These are phyloP conservation scores for Podarcis cretensis DNA, from an alignment of 2,113 vertebrate genomes.

Conservation along the genomic window DNA sequence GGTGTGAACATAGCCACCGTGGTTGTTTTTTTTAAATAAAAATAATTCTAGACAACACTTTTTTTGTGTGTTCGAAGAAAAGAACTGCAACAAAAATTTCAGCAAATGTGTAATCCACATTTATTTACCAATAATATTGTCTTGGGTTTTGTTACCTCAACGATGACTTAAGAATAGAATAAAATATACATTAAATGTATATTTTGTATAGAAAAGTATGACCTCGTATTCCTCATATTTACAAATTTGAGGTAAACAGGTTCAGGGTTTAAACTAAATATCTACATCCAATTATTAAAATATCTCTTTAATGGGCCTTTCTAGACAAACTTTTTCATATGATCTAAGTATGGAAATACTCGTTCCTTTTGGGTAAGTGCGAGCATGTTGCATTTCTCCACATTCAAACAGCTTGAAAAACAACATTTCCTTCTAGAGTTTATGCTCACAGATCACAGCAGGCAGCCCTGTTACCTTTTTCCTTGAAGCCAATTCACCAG, in stretches of 20 bases:
- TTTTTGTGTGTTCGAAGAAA: constrained; percentile 41
- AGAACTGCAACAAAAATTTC: constrained; percentile 61
- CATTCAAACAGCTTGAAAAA: not conserved
- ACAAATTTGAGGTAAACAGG: constrained; percentile 56
- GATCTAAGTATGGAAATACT: not conserved
- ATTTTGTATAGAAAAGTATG: constrained; percentile 64
- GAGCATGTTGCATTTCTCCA: not conserved
- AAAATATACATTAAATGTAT: constrained; percentile 59
- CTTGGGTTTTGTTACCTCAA: constrained; percentile 7
- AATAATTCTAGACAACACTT: constrained; percentile 23
- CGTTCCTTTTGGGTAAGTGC: not conserved
- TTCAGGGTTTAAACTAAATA: constrained; percentile 60
- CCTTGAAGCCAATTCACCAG: not conserved
- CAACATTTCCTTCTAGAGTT: not conserved
- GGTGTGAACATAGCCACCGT: constrained; percentile 35
- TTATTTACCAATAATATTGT: constrained; percentile 38
- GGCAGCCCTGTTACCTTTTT: not conserved
- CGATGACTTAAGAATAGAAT: constrained; percentile 52
- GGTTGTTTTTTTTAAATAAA: constrained; percentile 30
- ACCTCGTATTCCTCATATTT: constrained; percentile 55
- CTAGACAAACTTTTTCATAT: not conserved
- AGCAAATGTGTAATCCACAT: constrained; percentile 66
- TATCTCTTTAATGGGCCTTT: constrained; percentile 53
- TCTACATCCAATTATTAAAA: constrained; percentile 70
- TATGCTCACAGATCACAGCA: not conserved